phyloP scores from a whole-genome alignment of 2,113 vertebrate genomes.

The Panthera tigris region DNA sequence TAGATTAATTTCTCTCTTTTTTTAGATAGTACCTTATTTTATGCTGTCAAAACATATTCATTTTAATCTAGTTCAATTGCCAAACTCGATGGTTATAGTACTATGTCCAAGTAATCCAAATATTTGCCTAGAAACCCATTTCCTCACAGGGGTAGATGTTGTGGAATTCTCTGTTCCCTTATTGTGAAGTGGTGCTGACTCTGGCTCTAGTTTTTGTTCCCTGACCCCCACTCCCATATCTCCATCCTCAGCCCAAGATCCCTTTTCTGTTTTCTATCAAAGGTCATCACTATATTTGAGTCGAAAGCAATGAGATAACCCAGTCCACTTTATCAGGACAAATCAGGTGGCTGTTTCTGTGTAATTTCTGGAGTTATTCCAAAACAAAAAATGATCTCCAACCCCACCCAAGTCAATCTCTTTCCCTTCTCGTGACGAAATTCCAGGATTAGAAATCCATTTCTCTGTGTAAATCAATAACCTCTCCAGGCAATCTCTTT shows the following conservation, averaged over 20 bases:
- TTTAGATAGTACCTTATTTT: background rate
- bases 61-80: background rate
- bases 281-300: background rate
- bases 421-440: constrained; percentile 50
- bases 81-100: background rate
- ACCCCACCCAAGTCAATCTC: background rate
- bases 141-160: background rate
- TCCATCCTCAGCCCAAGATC: background rate
- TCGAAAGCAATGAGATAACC: background rate
- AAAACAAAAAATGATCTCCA: background rate
- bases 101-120: background rate
- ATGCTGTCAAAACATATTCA: background rate
- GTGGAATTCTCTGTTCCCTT: background rate
- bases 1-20: background rate
- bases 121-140: background rate
- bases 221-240: background rate
- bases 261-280: background rate
- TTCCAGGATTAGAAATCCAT: constrained; percentile 76
- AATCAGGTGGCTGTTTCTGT: background rate
- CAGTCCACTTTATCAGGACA: background rate
- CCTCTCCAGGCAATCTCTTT: constrained; percentile 69
- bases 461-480: constrained; percentile 76
- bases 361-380: background rate
- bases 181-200: background rate
- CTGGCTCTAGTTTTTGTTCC: background rate